Conservation (phyloP, 2,797 vertebrate species). For the Podarcis lilfordi region DNA sequence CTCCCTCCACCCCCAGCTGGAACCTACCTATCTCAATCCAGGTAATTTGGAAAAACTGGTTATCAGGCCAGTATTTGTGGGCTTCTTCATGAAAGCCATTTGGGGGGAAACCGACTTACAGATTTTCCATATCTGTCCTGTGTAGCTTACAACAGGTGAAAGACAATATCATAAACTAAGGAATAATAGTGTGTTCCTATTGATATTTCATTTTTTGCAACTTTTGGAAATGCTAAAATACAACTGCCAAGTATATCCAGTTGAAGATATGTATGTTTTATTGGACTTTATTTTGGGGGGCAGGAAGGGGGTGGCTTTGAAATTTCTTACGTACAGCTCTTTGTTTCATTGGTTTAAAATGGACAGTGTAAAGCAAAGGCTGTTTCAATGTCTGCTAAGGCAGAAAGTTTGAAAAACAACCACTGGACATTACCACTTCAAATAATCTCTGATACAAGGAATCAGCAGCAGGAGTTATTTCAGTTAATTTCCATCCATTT, state of each 20-base stretch:
- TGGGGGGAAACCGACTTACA: neutral
- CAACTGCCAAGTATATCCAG: neutral
- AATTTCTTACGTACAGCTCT: neutral
- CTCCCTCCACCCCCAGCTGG: constrained; percentile 40
- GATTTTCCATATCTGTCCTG: neutral
- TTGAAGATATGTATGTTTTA: neutral
- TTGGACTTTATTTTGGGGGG: neutral
- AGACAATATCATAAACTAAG: neutral
- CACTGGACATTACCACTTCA: constrained; percentile 11
- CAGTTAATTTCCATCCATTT: constrained; percentile 6
- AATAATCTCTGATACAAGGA: neutral
- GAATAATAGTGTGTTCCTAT: neutral
- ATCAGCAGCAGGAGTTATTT: neutral
- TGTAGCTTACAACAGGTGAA: neutral
- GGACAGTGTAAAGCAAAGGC: neutral
- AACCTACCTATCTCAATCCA: constrained; percentile 19
- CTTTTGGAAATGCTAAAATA: neutral
- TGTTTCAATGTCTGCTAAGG: neutral
- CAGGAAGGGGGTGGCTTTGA: neutral
- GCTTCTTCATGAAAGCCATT: neutral
- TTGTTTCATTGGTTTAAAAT: neutral
- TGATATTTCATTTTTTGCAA: neutral
- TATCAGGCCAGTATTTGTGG: neutral
- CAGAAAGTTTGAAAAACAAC: neutral
- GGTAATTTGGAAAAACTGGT: neutral